Evolutionary conservation across 2,888 invertebrate genomes (phyloP), one percentile per base, ranked within the genome.

Genomic region (Melanchra persicariae): DNA sequence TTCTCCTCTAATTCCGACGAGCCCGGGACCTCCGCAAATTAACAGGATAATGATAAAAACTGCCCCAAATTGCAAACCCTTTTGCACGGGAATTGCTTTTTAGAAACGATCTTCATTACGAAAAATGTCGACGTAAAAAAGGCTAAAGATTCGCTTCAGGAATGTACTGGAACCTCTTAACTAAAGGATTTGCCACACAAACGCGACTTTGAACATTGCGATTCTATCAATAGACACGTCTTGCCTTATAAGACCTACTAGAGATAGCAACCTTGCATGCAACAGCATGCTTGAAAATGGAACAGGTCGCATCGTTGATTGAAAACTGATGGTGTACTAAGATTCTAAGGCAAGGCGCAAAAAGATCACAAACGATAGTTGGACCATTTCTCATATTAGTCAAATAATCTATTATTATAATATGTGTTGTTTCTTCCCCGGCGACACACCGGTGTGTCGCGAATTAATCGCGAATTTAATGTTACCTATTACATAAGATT

Each of bases 11-110:
- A 54, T 63, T 43, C 68, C 73, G 70, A 54, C 22, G 64, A 58
- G 60, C n/a, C 7, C 22, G 59, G 75, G 72, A 74, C 77, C 77
- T 65, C 72, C 43, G 67, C 83, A 85, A 88, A 89, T 88, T 88
- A 87, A 87, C 83, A 76, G 63, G 65, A 80, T 74, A 61, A 77
- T 83, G 85, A 86, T 87, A 88, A 88, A 88, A 88, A 87, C 79
- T 70, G 77, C 60, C 64, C 74, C 19, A 82, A 85, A 85, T 80
- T 77, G 78, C 72, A 49, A 78, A 73, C 85, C 82, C 79, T 85
- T 85, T 82, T 75, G 69, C 76, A 54, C 72, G 57, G 68, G 82
- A 84, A 86, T 87, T 84, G 84, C 84, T 84, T 85, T 83, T 85
- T 74, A 82, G 79, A 63, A 67, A 73, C 79, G 78, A 84, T 85